Evolutionary conservation across 2,113 vertebrate species (phyloP), one percentile per base, ranked within the genome.

Genomic region (Ammospiza caudacuta): DNA sequence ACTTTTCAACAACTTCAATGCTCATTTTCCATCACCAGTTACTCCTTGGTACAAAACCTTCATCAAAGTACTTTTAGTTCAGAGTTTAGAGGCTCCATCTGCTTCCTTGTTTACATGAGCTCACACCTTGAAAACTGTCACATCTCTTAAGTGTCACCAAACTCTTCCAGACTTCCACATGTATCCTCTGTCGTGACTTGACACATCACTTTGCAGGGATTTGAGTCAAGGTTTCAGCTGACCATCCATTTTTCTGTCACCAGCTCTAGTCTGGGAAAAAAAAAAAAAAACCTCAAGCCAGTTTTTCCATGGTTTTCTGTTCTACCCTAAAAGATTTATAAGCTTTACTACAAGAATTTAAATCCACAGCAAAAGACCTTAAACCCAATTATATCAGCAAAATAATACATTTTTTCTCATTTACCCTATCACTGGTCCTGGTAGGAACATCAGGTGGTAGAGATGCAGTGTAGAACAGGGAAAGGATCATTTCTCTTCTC

Each of bases 81-180:
- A 49, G 9, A 69, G 35, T 63, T 78, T 22, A 35, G 39, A 69
- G 44, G 22, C 9, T 73, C 31, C 49, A 78, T 43, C 55, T 49
- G 8, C 57, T 64, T 55, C 28, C 28, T 77, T 37, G 29, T 75
- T 61, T 37, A 51, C 33, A 27, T 1, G 13, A n/a, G 16, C 33
- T 79, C 28, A 58, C 1, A 3, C 51, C 35, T 69, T 47, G 28
- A 29, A 43, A 43, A 43, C 12, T 33, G 19, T 39, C 18, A 12
- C 2, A 59, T 20, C 27, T 80, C 63, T 0, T 0, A 0, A 41
- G 55, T 41, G 57, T n/a, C 44, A 77, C 17, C 58, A 35, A 74
- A 31, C 29, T 64, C 61, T 37, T 78, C 46, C 41, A 8, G 11
- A 52, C 43, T 4, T 33, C n/a, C 61, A 62, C 12, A 20, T 11